Evolutionary conservation across 2,113 vertebrate genomes (phyloP), one percentile per base, ranked within the genome.

Genomic region (Channa maculata): DNA sequence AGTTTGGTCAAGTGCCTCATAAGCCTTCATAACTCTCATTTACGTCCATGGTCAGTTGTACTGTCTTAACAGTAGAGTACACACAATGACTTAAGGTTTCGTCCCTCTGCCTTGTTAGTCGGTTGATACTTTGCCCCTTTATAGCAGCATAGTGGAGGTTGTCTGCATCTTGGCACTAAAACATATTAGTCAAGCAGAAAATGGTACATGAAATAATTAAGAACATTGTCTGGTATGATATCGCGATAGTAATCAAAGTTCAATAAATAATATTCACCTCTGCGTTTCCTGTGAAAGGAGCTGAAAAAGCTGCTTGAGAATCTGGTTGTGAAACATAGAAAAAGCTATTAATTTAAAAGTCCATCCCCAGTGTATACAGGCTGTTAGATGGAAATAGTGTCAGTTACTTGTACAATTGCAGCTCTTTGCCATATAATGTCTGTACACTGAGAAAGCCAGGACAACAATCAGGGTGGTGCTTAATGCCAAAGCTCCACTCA

Each of bases 401-500:
- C 0, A 24, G 2, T 38, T 69, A 84, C 77, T 73, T 73, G 8
- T 8, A 14, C 7, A 49, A 24, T 3, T 41, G 37, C 37, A 15
- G 36, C 1, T 54, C 6, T 6, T 63, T 37, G 24, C 24, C 24
- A 24, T 24, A 24, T 24, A 24, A 24, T 24, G 24, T 24, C 24
- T 24, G 24, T 34, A 68, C 13, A 82, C 1, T 4, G 0, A 67
- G 53, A 65, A 43, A 62, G 44, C 15, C 52, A 82, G 53, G 6
- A 75, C 8, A 50, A 55, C 33, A 2, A 24, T 52, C 13, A 86
- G 2, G 34, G 74, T n/a, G 0, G 11, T 55, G 63, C 43, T 50
- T 33, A 88, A 53, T 5, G 8, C 36, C 65, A 84, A 51, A 3
- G 71, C 78, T 59, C 24, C 83, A 24, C 64, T 74, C 61, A 83